A percentile compares a stretch with the other conserved stretches of the same genome.
phyloP scores from a whole-genome alignment of 2,113 vertebrate genomes.

The Xiphias gladius region DNA sequence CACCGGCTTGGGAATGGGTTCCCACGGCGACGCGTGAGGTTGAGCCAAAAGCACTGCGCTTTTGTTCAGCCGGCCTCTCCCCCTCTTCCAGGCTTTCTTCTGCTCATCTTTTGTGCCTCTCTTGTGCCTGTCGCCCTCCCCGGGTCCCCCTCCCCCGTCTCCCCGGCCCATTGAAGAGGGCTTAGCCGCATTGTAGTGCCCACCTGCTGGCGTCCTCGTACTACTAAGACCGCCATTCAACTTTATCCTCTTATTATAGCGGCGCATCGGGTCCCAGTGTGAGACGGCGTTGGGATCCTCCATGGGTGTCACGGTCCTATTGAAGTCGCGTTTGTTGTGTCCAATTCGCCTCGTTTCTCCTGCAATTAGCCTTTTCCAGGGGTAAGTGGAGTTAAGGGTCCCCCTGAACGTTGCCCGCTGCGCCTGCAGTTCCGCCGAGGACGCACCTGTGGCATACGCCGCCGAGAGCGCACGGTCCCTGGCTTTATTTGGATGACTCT shows the following conservation, averaged over 20 bases:
- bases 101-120: conserved; percentile 82
- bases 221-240: conserved; percentile 75
- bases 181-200: conserved; percentile 79
- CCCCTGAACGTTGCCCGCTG: conserved; percentile 48
- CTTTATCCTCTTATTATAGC: conserved; percentile 80
- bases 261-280: conserved; percentile 72
- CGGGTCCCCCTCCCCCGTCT: conserved; percentile 52
- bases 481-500: conserved; percentile 63
- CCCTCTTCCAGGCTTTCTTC: conserved; percentile 78
- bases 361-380: conserved; percentile 50
- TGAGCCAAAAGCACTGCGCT: conserved; percentile 60
- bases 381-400: conserved; percentile 64
- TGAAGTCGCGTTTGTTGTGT: conserved; percentile 66
- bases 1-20: conserved; percentile 83
- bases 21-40: conserved; percentile 73
- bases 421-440: conserved; percentile 49
- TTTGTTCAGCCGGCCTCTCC: conserved; percentile 76
- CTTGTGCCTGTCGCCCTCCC: conserved; percentile 76
- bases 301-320: conserved; percentile 64
- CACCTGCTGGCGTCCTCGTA: conserved; percentile 80
- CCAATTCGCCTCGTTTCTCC: conserved; percentile 58
- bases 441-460: conserved; percentile 81
- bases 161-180: conserved; percentile 64
- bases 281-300: conserved; percentile 65
- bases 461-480: conserved; percentile 56